Evolutionary conservation across 2,113 vertebrate species (phyloP).

Genomic region (Chamaea fasciata): DNA sequence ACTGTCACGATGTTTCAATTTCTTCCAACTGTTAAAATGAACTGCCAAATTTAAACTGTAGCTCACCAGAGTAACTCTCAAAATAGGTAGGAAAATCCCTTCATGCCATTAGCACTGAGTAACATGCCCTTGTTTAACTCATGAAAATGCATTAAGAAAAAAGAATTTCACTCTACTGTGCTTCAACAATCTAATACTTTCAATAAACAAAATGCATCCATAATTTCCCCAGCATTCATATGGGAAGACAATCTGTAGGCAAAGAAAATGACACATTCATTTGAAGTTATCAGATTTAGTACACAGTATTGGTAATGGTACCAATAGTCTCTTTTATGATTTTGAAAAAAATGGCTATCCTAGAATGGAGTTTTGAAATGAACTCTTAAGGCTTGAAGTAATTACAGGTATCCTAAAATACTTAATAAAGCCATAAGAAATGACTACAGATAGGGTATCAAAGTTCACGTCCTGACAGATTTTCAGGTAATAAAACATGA

Average conservation of each 20-base stretch:
- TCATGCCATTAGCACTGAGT: conserved; percentile 25
- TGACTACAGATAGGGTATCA: neutral
- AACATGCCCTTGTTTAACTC: neutral
- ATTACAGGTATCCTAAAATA: neutral
- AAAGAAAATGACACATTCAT: neutral
- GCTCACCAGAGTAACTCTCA: conserved; percentile 34
- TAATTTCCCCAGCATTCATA: neutral
- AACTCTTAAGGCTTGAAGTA: neutral
- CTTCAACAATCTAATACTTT: neutral
- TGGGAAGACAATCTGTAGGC: neutral
- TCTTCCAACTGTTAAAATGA: conserved; percentile 39
- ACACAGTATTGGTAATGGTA: fast-evolving
- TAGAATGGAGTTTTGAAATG: neutral
- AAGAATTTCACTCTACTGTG: neutral
- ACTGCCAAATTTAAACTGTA: conserved; percentile 56
- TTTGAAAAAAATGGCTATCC: neutral
- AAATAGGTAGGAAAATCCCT: conserved; percentile 65
- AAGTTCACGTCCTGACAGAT: neutral
- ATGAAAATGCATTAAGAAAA: neutral
- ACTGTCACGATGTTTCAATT: conserved; percentile 32
- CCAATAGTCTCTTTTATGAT: neutral
- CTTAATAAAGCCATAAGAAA: neutral
- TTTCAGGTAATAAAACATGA: neutral
- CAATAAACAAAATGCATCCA: neutral
- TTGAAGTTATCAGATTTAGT: neutral